Evolutionary conservation across 2,888 invertebrate species (phyloP).

Genomic region (Euspilapteryx auroguttella): DNA sequence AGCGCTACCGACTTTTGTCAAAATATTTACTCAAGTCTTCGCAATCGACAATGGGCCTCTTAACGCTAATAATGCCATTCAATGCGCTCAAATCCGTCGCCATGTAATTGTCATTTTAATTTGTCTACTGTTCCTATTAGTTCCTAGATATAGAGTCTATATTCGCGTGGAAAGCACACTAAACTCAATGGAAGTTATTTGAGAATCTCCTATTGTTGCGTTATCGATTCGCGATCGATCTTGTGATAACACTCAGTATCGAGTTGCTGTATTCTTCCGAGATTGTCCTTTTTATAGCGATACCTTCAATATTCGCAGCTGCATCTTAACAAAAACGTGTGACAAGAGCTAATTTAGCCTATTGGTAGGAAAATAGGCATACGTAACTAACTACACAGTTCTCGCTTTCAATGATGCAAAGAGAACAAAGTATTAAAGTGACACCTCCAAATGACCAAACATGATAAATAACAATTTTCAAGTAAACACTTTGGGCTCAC

Average conservation of each 20-base stretch:
- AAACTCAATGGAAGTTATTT: constrained; percentile 14
- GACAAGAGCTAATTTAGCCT: too few relatives aligned
- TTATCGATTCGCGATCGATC: constrained; percentile 19
- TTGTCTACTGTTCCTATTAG: constrained; percentile 19
- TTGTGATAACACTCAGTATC: constrained; percentile 38
- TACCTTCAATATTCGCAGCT: constrained; percentile 14
- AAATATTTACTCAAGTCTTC: constrained; percentile 49
- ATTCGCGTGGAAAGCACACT: constrained; percentile 1
- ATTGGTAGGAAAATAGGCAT: too few relatives aligned
- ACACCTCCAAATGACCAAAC: too few relatives aligned
- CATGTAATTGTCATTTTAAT: constrained; percentile 47
- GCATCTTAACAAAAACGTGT: too few relatives aligned
- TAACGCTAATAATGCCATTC: constrained; percentile 46
- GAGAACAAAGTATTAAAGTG: too few relatives aligned
- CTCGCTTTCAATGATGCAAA: too few relatives aligned
- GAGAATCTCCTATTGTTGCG: constrained; percentile 22
- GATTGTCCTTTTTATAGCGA: constrained; percentile 16
- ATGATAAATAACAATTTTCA: too few relatives aligned
- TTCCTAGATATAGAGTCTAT: constrained; percentile 18
- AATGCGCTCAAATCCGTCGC: constrained; percentile 23
- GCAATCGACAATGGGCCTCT: constrained; percentile 31
- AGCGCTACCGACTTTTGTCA: constrained; percentile 51
- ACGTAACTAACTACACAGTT: too few relatives aligned
- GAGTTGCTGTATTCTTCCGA: constrained; percentile 19
- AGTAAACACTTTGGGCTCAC: too few relatives aligned